These are phyloP conservation scores for Drosophila bocki DNA, from an alignment of 1,140 invertebrate genomes.

Conservation along the genomic window DNA sequence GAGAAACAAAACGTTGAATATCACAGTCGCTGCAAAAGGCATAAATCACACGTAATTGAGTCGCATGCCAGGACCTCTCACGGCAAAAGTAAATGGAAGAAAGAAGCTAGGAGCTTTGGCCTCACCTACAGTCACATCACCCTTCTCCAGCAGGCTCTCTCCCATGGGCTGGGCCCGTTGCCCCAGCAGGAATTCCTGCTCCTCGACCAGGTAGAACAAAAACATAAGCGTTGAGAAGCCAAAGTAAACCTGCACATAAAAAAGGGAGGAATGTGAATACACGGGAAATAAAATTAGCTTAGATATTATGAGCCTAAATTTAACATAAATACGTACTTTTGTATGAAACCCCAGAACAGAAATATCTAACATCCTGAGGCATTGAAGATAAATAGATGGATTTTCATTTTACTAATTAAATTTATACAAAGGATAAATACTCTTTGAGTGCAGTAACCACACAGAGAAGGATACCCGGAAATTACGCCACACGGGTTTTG, in stretches of 20 bases:
- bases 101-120: neutral
- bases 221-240: constrained; percentile 74
- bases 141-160: constrained; percentile 72
- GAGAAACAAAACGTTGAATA: constrained; percentile 81
- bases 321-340: neutral
- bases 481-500: constrained; percentile 4
- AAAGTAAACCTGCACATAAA: constrained; percentile 65
- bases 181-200: constrained; percentile 73
- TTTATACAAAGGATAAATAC: neutral
- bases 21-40: constrained; percentile 73
- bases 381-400: neutral
- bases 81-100: neutral
- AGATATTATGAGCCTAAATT: neutral
- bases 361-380: neutral
- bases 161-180: constrained; percentile 54
- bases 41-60: constrained; percentile 58
- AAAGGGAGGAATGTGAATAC: constrained; percentile 1
- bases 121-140: constrained; percentile 75
- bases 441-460: neutral
- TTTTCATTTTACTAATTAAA: neutral
- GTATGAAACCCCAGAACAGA: neutral
- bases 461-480: neutral
- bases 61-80: neutral
- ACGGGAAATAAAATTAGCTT: neutral
- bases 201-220: constrained; percentile 68